A percentile compares a stretch with the other conserved stretches of the same genome.
These are phyloP conservation scores for Ceyx erithaca DNA, from an alignment of 2,797 vertebrate genomes.

Conservation along the genomic window DNA sequence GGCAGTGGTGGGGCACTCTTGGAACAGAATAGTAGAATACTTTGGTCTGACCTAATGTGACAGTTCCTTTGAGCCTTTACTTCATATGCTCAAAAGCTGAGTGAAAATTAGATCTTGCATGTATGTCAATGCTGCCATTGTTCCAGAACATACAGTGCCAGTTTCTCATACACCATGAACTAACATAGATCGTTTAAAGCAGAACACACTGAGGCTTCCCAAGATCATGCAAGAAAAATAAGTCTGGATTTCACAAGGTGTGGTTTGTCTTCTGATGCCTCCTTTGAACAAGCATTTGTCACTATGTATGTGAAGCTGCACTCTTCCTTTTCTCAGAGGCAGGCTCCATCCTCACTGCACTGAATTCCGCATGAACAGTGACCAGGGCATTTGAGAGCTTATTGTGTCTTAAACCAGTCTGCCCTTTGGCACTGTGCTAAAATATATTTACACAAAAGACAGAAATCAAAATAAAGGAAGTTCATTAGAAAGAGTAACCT, in stretches of 20 bases:
- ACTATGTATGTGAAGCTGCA: neutral
- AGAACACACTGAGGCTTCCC: neutral
- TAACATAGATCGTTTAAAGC: neutral
- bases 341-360: neutral
- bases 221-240: neutral
- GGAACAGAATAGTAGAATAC: neutral
- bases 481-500: neutral
- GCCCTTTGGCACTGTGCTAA: neutral
- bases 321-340: neutral
- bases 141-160: neutral
- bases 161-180: neutral
- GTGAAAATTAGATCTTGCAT: neutral
- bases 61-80: neutral
- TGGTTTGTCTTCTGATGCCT: neutral
- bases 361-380: neutral
- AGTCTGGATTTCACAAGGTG: neutral
- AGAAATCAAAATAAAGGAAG: neutral
- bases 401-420: neutral
- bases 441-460: neutral
- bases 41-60: neutral
- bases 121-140: neutral
- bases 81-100: neutral
- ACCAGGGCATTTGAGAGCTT: neutral
- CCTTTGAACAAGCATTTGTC: neutral
- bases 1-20: neutral